These are phyloP conservation scores for Phataginus tetradactyla DNA, from an alignment of 2,797 vertebrate species.

Conservation along the genomic window DNA sequence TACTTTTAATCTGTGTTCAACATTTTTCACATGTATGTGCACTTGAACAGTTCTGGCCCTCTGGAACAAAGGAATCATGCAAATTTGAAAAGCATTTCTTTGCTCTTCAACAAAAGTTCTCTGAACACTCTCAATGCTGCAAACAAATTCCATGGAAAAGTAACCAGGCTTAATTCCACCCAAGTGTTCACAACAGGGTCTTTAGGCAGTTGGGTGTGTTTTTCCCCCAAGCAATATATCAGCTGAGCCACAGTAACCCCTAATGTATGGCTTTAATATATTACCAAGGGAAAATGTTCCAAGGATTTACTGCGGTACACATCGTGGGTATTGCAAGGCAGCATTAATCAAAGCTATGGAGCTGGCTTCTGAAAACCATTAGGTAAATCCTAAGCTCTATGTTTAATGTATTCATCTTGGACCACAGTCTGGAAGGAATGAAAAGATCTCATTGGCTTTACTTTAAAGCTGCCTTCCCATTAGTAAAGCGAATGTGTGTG, in stretches of 20 bases:
- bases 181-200: background rate
- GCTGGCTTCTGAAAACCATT: conserved; percentile 73
- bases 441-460: conserved; percentile 44
- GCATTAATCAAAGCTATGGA: conserved; percentile 64
- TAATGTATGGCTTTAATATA: conserved; percentile 63
- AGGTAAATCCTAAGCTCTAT: conserved; percentile 63
- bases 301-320: conserved; percentile 68
- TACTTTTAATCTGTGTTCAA: background rate
- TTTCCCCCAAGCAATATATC: background rate
- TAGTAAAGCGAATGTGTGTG: background rate
- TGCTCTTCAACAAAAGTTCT: background rate
- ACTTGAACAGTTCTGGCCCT: background rate
- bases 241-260: conserved; percentile 36
- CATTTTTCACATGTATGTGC: background rate
- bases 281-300: conserved; percentile 49
- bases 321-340: conserved; percentile 52
- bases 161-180: background rate
- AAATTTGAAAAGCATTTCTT: conserved; percentile 16
- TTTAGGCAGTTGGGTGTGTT: conserved; percentile 40
- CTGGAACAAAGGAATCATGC: conserved; percentile 23
- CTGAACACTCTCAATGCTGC: background rate
- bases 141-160: conserved; percentile 7
- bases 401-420: conserved; percentile 55
- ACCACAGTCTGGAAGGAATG: conserved; percentile 54
- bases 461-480: conserved; percentile 47